These are phyloP conservation scores for Branchinecta sandiegonensis DNA, from an alignment of 2,888 invertebrate species.

Conservation along the genomic window DNA sequence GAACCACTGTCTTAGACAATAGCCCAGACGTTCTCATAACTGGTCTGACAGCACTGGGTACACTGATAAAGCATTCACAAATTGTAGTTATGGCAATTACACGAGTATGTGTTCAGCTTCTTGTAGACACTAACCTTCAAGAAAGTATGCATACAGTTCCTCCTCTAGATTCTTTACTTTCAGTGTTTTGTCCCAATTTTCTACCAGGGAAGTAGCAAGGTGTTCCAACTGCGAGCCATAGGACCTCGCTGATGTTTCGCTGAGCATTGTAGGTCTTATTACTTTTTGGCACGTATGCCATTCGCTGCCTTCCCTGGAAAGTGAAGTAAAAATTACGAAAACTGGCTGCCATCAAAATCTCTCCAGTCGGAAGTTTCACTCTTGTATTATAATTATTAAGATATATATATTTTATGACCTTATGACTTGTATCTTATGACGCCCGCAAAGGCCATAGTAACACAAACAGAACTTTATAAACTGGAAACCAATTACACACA, in stretches of 20 bases:
- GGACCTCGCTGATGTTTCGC: slow-evolving; percentile 44
- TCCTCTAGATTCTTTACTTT: slow-evolving; percentile 46
- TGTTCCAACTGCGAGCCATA: slow-evolving; percentile 43
- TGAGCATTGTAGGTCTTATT: slow-evolving; percentile 56
- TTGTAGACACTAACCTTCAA: slow-evolving; percentile 46
- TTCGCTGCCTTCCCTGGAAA: slow-evolving; percentile 52
- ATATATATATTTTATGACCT: too few species aligned
- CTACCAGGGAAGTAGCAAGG: slow-evolving; percentile 42
- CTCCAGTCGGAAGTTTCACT: too few species aligned
- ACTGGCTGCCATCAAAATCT: background rate
- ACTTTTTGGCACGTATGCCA: slow-evolving; percentile 57
- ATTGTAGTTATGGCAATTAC: too few species aligned
- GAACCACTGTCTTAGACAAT: too few species aligned
- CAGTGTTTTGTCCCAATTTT: slow-evolving; percentile 36
- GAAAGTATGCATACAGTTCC: slow-evolving; percentile 60
- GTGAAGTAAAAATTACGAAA: background rate
- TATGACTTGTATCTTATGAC: too few species aligned
- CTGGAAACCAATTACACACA: background rate
- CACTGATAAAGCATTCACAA: too few species aligned
- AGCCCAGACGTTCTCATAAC: too few species aligned
- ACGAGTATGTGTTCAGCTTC: too few species aligned
- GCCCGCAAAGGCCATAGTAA: too few species aligned
- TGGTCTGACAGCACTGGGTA: too few species aligned
- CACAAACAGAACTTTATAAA: background rate
- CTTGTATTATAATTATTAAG: too few species aligned